Conservation (phyloP, 1,140 invertebrate species). For the Scaptomyza pallida region DNA sequence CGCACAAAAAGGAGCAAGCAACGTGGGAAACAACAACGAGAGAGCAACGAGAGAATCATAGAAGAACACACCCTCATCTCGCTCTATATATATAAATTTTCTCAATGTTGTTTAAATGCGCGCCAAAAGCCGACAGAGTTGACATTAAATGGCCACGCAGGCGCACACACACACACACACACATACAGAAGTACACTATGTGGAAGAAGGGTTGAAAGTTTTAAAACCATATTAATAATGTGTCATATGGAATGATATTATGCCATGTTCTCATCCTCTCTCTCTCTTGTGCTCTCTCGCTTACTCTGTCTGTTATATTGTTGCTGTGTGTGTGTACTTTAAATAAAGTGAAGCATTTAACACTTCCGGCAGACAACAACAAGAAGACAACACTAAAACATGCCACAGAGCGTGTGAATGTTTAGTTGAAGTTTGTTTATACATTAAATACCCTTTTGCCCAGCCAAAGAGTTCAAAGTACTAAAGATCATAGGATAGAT, state of each 20-base stretch:
- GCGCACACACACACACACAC: conserved; percentile 24
- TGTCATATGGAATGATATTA: conserved; percentile 77
- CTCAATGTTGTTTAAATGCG: conserved; percentile 59
- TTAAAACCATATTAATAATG: conserved; percentile 73
- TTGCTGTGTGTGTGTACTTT: conserved; percentile 56
- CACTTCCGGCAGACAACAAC: conserved; percentile 74
- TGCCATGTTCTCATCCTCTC: conserved; percentile 16
- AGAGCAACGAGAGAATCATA: conserved; percentile 14
- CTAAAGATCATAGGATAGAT: too few relatives aligned
- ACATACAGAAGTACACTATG: background rate
- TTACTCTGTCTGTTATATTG: conserved; percentile 15
- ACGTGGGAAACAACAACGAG: conserved; percentile 17
- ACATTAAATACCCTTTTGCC: background rate
- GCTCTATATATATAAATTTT: too few relatives aligned
- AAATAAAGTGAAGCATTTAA: conserved; percentile 82
- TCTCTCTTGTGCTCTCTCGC: conserved; percentile 10
- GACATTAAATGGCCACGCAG: conserved; percentile 48
- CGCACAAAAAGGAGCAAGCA: background rate
- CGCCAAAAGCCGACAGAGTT: conserved; percentile 53
- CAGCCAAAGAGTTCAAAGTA: background rate
- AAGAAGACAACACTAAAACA: conserved; percentile 33
- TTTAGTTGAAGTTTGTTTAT: conserved; percentile 40
- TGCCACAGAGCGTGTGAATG: conserved; percentile 73
- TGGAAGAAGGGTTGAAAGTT: conserved; percentile 71
- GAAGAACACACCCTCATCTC: conserved; percentile 70